These are phyloP conservation scores for Molossus alvarezi DNA, from an alignment of 2,797 vertebrate genomes.

Conservation along the genomic window DNA sequence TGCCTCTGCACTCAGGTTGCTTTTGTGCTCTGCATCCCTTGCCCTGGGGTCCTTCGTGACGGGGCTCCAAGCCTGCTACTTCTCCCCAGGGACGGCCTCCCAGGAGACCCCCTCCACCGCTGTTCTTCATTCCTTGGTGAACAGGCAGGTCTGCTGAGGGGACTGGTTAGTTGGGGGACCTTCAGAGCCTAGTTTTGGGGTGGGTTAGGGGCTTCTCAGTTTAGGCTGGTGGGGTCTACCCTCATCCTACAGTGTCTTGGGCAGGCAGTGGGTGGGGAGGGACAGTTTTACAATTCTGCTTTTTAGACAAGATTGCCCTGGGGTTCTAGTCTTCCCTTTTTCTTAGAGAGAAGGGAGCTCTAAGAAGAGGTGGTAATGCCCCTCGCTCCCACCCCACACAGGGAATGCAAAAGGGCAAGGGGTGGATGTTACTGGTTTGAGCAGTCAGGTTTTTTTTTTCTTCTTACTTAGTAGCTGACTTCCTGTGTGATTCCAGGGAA, in stretches of 20 bases:
- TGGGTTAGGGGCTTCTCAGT: neutral
- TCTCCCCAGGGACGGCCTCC: neutral
- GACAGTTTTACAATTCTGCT: neutral
- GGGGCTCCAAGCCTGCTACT: neutral
- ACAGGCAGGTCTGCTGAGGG: neutral
- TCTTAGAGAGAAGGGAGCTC: neutral
- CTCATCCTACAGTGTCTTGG: neutral
- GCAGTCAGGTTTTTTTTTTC: constrained; percentile 42
- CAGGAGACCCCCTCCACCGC: neutral
- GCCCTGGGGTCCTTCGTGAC: neutral
- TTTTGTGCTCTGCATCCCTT: neutral
- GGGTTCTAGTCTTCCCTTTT: constrained; percentile 8
- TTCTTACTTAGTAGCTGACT: constrained; percentile 12
- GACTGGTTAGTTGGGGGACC: neutral
- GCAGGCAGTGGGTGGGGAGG: neutral
- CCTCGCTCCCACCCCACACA: neutral
- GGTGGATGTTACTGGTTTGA: neutral
- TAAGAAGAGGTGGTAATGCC: neutral
- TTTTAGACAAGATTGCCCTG: neutral
- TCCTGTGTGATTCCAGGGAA: constrained; percentile 67
- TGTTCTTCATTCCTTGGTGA: neutral
- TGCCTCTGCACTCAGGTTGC: neutral
- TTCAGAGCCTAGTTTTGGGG: neutral
- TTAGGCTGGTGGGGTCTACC: neutral
- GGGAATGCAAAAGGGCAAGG: too few species aligned